These are phyloP conservation scores for Rhinoptilus africanus DNA, from an alignment of 2,113 vertebrate species.

Conservation along the genomic window DNA sequence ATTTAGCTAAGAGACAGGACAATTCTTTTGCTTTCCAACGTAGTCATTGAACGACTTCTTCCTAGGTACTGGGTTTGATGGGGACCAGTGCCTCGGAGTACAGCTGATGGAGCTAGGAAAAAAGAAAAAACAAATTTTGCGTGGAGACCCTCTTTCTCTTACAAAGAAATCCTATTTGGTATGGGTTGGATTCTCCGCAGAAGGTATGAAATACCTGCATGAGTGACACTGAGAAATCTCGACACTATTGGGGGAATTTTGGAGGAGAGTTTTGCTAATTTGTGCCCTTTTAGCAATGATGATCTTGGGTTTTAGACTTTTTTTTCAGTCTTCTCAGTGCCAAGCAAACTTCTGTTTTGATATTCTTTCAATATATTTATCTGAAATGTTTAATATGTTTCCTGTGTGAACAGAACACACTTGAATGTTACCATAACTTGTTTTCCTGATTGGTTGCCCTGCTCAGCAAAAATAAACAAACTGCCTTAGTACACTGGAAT, in stretches of 20 bases:
- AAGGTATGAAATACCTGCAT: conserved; percentile 74
- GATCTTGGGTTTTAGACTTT: not conserved
- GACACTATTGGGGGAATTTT: rapidly evolving
- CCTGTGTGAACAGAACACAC: not conserved
- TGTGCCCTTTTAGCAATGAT: not conserved
- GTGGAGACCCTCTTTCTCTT: conserved; percentile 86
- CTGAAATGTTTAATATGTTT: not conserved
- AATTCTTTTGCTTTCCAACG: not conserved
- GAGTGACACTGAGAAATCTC: not conserved
- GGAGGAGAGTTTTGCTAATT: not conserved
- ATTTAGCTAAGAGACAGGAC: not conserved
- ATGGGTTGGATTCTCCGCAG: conserved; percentile 93
- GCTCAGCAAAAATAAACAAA: not conserved
- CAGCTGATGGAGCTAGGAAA: conserved; percentile 86
- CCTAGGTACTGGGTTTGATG: conserved; percentile 89
- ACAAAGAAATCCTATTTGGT: conserved; percentile 82
- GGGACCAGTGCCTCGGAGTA: conserved; percentile 90
- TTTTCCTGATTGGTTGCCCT: not conserved
- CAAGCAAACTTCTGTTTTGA: not conserved
- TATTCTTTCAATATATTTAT: not conserved
- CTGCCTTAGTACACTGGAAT: not conserved
- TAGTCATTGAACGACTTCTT: not conserved
- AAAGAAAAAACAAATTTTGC: conserved; percentile 80
- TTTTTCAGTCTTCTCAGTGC: not conserved
- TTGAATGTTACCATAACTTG: not conserved